Percentiles rank a stretch among this genome's conserved stretches.
These are phyloP conservation scores for Myotis brandtii DNA, from an alignment of 2,113 vertebrate species.

Conservation along the genomic window DNA sequence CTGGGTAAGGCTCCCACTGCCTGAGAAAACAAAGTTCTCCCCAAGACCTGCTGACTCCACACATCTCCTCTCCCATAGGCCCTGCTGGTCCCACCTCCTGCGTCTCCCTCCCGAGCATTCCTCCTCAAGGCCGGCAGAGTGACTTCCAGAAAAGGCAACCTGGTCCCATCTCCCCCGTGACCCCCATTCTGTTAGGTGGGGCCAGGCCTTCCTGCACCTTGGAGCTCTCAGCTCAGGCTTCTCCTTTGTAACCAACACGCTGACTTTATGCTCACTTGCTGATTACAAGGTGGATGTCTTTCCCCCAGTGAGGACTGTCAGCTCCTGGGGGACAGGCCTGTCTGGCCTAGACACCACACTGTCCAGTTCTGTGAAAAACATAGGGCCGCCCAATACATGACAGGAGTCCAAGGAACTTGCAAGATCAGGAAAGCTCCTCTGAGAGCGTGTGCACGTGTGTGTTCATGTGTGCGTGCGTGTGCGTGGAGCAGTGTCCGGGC, in stretches of 20 bases:
- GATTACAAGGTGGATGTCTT: not conserved
- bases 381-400: not conserved
- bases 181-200: not conserved
- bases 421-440: not conserved
- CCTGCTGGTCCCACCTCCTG: not conserved
- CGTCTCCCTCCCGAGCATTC: too few relatives aligned
- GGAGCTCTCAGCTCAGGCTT: not conserved
- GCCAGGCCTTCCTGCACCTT: not conserved
- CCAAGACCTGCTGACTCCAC: not conserved
- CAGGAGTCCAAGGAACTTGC: too few relatives aligned
- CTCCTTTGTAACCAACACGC: not conserved
- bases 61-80: not conserved
- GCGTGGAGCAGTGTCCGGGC: not conserved
- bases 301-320: not conserved
- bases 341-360: too few relatives aligned
- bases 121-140: not conserved
- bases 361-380: not conserved
- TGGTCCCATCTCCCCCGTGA: not conserved
- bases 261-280: not conserved
- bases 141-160: not conserved
- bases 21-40: not conserved
- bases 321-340: not conserved
- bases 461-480: not conserved
- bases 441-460: not conserved
- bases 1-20: not conserved